Base-by-base conservation (phyloP, 2,113 vertebrate genomes). In the Pangasianodon hypophthalmus region DNA sequence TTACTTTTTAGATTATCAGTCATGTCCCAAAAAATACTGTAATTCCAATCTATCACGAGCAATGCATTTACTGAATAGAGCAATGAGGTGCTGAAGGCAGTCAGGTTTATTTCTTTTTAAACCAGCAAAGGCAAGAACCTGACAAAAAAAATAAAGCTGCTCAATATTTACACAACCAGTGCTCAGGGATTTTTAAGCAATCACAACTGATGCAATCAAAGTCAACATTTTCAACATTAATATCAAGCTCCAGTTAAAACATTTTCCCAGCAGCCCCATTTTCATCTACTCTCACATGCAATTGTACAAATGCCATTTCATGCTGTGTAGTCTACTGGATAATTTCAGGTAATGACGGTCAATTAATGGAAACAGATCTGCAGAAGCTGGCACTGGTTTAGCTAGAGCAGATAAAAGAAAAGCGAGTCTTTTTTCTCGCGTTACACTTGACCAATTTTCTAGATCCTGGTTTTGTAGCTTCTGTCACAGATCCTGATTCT, bases 181-280 rank as follows among this genome's bases (percentile, higher is more conserved):
- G 71, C 54, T 52, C 29, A 37, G 67, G 29, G 69, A 73, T n/a
- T 73, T 41, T 54, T n/a, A 54, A 37, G 46, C n/a, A 41, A 41
- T 48, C 83, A 85, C 24, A 56, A 26, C 52, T 60, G 64, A 50
- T 24, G 46, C 69, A 41, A 58, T 73, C 79, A 44, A 58, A 41
- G 41, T 77, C 46, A 44, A 29, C n/a, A 8, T 64, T 37, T 89
- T 77, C 52, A n/a, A n/a, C n/a, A n/a, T n/a, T 16, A 80, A 81
- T 16, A 81, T 90, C 7, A 69, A 85, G 69, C 73, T 80, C 73
- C 84, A 80, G 85, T 64, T 64, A 21, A 64, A 41, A 62, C 69
- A 9, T 6, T 64, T 89, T 85, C 71, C 88, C 21, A 7, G 50
- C 75, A n/a, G 46, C 19, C 7, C 19, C 13, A 7, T 54, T 80